Conservation (phyloP, 2,797 vertebrate species). For the Stomatorhinus walkeri region DNA sequence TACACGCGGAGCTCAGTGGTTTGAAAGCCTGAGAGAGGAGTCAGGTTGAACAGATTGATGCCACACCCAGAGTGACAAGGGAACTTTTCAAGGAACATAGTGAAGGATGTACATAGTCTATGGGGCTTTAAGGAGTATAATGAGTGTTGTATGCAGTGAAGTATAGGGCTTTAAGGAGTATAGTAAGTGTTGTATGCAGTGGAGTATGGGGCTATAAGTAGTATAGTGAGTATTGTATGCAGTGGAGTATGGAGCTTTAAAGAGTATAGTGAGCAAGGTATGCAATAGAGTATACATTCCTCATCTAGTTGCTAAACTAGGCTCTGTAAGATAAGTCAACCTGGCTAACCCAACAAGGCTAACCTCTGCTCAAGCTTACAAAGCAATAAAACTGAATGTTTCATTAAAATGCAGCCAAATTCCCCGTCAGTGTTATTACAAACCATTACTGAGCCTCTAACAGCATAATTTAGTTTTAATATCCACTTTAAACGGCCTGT, state of each 20-base stretch:
- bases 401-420: slow-evolving; percentile 17
- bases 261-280: background rate
- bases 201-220: background rate
- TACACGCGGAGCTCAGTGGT: background rate
- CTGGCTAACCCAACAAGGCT: background rate
- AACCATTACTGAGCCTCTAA: slow-evolving; percentile 16
- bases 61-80: background rate
- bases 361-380: background rate
- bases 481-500: slow-evolving; percentile 14
- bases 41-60: background rate
- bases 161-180: background rate
- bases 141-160: background rate
- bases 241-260: background rate
- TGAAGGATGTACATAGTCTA: background rate
- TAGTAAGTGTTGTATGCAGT: background rate
- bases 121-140: background rate
- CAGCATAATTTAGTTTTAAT: slow-evolving; percentile 14
- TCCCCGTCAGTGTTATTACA: slow-evolving; percentile 10
- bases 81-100: background rate
- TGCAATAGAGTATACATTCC: background rate
- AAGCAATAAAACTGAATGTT: background rate
- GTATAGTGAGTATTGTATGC: background rate
- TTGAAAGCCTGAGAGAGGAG: background rate
- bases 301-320: background rate
- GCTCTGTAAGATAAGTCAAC: background rate